Conservation (phyloP, 2,113 vertebrate species). For the Cottus gobio region DNA sequence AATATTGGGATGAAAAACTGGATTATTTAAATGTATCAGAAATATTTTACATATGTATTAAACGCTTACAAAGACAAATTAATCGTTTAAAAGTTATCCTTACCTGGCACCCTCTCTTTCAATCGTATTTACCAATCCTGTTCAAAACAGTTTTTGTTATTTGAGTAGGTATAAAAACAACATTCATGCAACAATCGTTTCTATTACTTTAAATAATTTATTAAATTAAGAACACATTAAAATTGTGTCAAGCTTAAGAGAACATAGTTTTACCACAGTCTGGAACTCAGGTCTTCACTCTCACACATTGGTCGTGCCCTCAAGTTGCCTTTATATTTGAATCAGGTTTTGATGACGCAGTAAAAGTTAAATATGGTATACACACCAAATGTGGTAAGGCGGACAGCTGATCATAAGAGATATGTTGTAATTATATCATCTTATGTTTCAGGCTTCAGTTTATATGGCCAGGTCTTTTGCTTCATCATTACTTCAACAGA, state of each 20-base stretch:
- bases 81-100: not conserved
- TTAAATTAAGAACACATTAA: not conserved
- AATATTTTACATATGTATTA: not conserved
- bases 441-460: constrained; percentile 12
- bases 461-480: not conserved
- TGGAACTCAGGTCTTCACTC: not conserved
- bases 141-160: not conserved
- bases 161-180: not conserved
- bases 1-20: not conserved
- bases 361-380: constrained; percentile 5
- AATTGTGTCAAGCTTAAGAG: not conserved
- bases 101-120: not conserved
- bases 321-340: not conserved
- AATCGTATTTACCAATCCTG: not conserved
- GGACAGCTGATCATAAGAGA: not conserved
- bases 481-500: not conserved
- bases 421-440: not conserved
- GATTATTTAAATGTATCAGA: not conserved
- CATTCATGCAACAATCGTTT: not conserved
- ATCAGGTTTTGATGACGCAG: not conserved
- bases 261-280: not conserved
- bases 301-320: not conserved
- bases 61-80: not conserved
- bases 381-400: constrained; percentile 2
- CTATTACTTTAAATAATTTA: not conserved